A percentile compares a stretch with the other conserved stretches of the same genome.
Evolutionary conservation across 2,113 vertebrate species (phyloP).

Genomic region (Cyanistes caeruleus): DNA sequence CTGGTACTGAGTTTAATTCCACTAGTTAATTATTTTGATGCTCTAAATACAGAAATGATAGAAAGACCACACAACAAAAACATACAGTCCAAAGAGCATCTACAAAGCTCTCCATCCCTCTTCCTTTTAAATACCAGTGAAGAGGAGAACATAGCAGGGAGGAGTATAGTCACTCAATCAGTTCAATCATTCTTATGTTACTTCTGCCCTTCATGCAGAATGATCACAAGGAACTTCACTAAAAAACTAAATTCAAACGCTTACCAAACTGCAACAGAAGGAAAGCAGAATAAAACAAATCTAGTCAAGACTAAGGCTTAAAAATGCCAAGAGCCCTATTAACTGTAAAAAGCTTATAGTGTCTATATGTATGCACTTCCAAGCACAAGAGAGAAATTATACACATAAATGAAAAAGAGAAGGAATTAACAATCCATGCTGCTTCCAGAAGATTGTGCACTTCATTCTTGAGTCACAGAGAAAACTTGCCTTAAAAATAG

Average conservation of each 20-base stretch:
- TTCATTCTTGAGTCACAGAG: slow-evolving; percentile 47
- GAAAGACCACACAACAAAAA: neutral
- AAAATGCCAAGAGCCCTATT: slow-evolving; percentile 66
- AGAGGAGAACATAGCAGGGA: neutral
- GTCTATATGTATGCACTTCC: neutral
- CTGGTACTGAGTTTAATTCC: neutral
- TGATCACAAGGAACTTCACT: slow-evolving; percentile 59
- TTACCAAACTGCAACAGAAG: slow-evolving; percentile 64
- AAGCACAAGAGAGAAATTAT: neutral
- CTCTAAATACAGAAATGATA: neutral
- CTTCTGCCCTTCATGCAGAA: slow-evolving; percentile 43
- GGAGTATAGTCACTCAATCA: neutral
- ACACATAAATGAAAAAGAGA: neutral
- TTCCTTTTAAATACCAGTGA: slow-evolving; percentile 5
- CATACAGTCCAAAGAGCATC: neutral
- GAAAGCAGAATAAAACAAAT: slow-evolving; percentile 67
- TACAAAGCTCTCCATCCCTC: neutral
- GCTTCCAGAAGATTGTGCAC: slow-evolving; percentile 46
- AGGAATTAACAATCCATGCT: slow-evolving; percentile 61
- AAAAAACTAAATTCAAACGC: slow-evolving; percentile 22
- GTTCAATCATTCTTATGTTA: slow-evolving; percentile 18
- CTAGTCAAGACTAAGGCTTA: slow-evolving; percentile 41
- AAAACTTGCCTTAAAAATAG: slow-evolving; percentile 27
- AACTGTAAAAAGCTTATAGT: slow-evolving; percentile 61
- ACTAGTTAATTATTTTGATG: neutral